A percentile compares a stretch with the other conserved stretches of the same genome.
Evolutionary conservation across 2,888 invertebrate genomes (phyloP).

Genomic region (Erpobdella octoculata): DNA sequence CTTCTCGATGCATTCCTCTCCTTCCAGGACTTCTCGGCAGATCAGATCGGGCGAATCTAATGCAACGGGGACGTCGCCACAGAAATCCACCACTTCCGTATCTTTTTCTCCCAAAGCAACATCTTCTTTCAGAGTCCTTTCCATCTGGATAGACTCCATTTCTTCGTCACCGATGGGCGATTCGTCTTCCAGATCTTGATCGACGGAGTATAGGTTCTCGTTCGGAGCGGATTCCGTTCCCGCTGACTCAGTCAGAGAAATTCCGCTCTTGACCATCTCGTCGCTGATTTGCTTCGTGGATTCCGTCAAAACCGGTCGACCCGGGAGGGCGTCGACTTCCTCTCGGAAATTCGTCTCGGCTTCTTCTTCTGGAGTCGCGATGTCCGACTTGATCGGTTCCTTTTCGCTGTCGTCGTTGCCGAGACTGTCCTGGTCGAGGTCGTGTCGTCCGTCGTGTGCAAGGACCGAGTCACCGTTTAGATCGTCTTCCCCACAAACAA

Average conservation of each 20-base stretch:
- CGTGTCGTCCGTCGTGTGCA: not conserved
- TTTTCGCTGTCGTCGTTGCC: not conserved
- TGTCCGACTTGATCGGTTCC: not conserved
- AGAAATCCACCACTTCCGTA: not conserved
- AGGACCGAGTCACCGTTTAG: not conserved
- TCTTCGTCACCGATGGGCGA: not conserved
- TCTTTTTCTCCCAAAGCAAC: not conserved
- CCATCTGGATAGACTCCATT: not conserved
- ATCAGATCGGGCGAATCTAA: too few relatives aligned
- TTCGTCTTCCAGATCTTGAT: not conserved
- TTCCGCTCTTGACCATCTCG: slow-evolving; percentile 15
- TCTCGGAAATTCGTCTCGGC: not conserved
- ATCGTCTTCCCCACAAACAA: not conserved
- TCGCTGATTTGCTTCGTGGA: not conserved
- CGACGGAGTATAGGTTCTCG: slow-evolving; percentile 19
- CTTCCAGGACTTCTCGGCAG: not conserved
- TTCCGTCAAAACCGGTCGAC: not conserved
- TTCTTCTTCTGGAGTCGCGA: not conserved
- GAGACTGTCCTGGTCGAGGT: not conserved
- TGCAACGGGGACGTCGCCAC: not conserved
- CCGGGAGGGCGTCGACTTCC: not conserved
- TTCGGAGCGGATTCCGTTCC: slow-evolving; percentile 23
- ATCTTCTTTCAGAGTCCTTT: too few relatives aligned
- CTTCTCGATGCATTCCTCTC: not conserved
- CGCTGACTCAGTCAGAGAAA: slow-evolving; percentile 21